These are phyloP conservation scores for Brachionus plicatilis DNA, from an alignment of 1,140 invertebrate genomes.

Conservation along the genomic window DNA sequence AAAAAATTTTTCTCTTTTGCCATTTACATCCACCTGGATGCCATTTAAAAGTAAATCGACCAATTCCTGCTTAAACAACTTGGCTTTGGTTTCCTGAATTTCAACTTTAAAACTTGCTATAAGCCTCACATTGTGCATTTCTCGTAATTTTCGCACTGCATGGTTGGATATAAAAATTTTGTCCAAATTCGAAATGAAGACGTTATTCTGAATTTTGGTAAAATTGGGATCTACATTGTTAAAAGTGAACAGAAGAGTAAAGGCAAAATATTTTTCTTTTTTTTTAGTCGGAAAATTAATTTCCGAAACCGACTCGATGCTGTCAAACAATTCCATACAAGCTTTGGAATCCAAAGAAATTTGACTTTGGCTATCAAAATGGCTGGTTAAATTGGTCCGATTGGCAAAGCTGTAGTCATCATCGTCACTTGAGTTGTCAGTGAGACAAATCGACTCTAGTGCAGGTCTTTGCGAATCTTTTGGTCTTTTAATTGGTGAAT, in stretches of 20 bases:
- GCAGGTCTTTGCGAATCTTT: not conserved
- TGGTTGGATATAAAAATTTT: conserved; percentile 1
- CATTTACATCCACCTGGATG: not conserved
- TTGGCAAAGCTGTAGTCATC: not conserved
- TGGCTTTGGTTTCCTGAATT: not conserved
- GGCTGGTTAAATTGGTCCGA: not conserved
- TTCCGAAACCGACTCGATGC: not conserved
- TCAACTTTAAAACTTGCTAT: not conserved
- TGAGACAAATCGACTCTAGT: not conserved
- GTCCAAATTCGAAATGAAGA: not conserved
- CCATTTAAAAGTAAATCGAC: not conserved
- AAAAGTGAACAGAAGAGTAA: not conserved
- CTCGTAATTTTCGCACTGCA: not conserved
- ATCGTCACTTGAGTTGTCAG: not conserved
- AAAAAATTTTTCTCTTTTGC: not conserved
- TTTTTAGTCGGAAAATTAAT: not conserved
- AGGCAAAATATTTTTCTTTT: not conserved
- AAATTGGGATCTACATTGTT: not conserved
- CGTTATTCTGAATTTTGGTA: not conserved
- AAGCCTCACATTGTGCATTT: not conserved
- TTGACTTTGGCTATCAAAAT: not conserved
- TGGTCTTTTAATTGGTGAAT: not conserved
- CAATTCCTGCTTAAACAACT: not conserved
- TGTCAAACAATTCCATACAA: not conserved
- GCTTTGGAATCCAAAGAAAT: not conserved